Conservation (phyloP, 2,113 vertebrate genomes). For the Xiphophorus hellerii region DNA sequence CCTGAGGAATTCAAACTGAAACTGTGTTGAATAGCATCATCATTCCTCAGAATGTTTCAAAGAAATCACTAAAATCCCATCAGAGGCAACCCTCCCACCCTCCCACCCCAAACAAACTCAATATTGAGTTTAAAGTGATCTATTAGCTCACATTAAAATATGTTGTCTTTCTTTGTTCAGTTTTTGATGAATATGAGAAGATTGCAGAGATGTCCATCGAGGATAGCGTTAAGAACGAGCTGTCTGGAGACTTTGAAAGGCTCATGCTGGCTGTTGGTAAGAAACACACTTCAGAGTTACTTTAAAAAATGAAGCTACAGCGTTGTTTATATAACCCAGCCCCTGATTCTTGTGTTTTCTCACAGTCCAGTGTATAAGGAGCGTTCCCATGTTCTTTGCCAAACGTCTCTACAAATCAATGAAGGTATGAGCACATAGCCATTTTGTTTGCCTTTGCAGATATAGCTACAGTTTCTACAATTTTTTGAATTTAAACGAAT, state of each 20-base stretch:
- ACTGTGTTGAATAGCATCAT: not conserved
- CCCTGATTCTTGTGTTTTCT: slow-evolving; percentile 31
- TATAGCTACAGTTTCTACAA: not conserved
- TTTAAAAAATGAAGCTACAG: not conserved
- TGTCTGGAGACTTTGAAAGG: slow-evolving; percentile 95
- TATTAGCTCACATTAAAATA: no score
- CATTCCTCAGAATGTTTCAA: no score
- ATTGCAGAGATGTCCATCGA: slow-evolving; percentile 89
- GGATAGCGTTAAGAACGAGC: slow-evolving; percentile 91
- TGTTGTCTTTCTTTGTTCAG: slow-evolving; percentile 64
- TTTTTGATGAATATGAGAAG: slow-evolving; percentile 93
- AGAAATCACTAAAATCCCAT: not conserved
- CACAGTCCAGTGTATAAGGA: slow-evolving; percentile 90
- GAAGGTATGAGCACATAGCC: slow-evolving; percentile 85
- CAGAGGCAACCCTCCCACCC: not conserved
- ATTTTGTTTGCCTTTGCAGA: not conserved
- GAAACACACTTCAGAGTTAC: slow-evolving; percentile 31
- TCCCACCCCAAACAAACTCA: not conserved
- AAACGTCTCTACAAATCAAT: slow-evolving; percentile 93
- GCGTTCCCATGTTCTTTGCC: slow-evolving; percentile 91
- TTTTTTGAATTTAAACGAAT: not conserved
- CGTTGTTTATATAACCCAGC: slow-evolving; percentile 3
- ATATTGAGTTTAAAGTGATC: not conserved
- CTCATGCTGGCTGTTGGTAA: slow-evolving; percentile 95
- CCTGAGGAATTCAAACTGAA: not conserved